Evolutionary conservation across 2,888 invertebrate species (phyloP).

Genomic region (Netelia inedita): DNA sequence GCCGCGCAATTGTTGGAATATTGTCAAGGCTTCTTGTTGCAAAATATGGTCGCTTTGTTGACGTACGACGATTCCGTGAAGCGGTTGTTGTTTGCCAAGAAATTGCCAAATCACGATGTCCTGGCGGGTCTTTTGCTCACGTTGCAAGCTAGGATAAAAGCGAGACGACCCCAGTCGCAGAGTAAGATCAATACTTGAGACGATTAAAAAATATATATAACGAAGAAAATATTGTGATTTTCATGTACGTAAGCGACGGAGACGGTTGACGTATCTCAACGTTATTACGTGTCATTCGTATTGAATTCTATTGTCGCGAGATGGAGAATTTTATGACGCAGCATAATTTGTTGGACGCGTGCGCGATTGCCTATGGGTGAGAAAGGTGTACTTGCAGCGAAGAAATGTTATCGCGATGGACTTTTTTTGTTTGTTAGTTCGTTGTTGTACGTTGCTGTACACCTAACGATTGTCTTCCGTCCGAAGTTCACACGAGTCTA

Average conservation of each 20-base stretch:
- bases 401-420: slow-evolving; percentile 32
- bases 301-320: slow-evolving; percentile 29
- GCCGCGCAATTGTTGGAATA: slow-evolving; percentile 94
- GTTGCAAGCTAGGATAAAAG: slow-evolving; percentile 93
- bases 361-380: not conserved
- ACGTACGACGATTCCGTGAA: slow-evolving; percentile 97
- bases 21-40: slow-evolving; percentile 95
- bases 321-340: slow-evolving; percentile 19
- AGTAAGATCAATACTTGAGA: slow-evolving; percentile 68
- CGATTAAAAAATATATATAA: slow-evolving; percentile 17
- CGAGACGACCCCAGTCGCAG: slow-evolving; percentile 84
- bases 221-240: slow-evolving; percentile 66
- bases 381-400: slow-evolving; percentile 2
- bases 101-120: slow-evolving; percentile 95
- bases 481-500: slow-evolving; percentile 46
- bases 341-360: not conserved
- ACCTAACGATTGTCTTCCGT: slow-evolving; percentile 61
- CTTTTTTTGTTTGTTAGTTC: slow-evolving; percentile 28
- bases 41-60: slow-evolving; percentile 97
- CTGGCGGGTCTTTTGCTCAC: slow-evolving; percentile 92
- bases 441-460: slow-evolving; percentile 52
- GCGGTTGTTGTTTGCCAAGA: slow-evolving; percentile 94
- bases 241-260: slow-evolving; percentile 51
- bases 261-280: slow-evolving; percentile 54
- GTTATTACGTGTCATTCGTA: slow-evolving; percentile 45